Evolutionary conservation across 1,140 invertebrate species (phyloP).

Genomic region (Odontomachus brunneus): DNA sequence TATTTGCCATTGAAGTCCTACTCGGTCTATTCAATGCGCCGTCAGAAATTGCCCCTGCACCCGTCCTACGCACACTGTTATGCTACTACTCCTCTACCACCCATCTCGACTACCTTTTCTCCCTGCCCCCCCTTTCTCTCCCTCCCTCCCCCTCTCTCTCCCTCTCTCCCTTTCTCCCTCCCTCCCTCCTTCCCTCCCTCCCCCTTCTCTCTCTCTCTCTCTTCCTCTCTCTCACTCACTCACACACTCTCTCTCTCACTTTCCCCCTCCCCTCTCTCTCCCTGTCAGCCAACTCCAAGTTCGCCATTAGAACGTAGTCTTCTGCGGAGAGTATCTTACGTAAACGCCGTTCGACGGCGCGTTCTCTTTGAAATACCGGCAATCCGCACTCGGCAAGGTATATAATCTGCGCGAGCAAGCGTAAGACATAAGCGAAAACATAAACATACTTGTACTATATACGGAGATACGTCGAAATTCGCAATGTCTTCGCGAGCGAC

Average conservation of each 20-base stretch:
- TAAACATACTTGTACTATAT: slow-evolving; percentile 12
- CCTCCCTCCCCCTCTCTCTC: background rate
- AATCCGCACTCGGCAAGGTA: background rate
- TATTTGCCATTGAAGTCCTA: slow-evolving; percentile 84
- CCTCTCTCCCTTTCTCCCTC: too few relatives aligned
- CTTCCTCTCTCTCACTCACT: too few relatives aligned
- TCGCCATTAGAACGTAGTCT: slow-evolving; percentile 49
- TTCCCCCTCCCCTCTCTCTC: too few relatives aligned
- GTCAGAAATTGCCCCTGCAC: slow-evolving; percentile 58
- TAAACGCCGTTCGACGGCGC: slow-evolving; percentile 43
- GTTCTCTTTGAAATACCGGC: slow-evolving; percentile 45
- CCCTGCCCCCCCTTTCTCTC: too few relatives aligned
- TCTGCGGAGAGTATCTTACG: slow-evolving; percentile 53
- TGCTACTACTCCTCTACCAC: background rate
- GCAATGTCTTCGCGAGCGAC: background rate
- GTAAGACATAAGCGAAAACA: slow-evolving; percentile 5
- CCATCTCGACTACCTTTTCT: background rate
- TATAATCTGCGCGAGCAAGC: slow-evolving; percentile 19
- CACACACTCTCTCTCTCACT: background rate
- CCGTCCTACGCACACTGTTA: slow-evolving; percentile 48
- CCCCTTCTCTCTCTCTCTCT: background rate
- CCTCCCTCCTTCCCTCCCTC: too few relatives aligned
- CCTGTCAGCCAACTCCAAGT: slow-evolving; percentile 30
- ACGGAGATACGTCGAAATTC: slow-evolving; percentile 12
- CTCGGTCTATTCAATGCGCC: slow-evolving; percentile 58